Evolutionary conservation across 2,888 invertebrate species (phyloP), one percentile per base, ranked within the genome.

Genomic region (Meandrusa payeni): DNA sequence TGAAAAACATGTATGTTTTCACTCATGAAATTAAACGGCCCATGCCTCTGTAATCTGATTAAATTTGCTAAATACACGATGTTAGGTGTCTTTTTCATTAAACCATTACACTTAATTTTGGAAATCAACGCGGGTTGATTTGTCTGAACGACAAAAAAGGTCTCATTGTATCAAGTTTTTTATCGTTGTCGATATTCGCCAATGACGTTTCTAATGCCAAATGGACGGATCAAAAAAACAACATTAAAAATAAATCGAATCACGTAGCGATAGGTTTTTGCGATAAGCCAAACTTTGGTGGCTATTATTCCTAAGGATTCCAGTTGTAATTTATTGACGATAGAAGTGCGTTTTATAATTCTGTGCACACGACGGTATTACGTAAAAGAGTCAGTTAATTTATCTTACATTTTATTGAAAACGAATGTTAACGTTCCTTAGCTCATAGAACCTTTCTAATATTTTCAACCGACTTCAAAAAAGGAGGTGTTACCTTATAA

Each of bases 191-290:
- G 51, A 71, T 61, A 66, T 69, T 74, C 53, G 62, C 55, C 62
- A 56, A 58, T 64, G 54, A 57, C 61, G 66, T 74, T 71, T 69
- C 68, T 64, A 57, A 69, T 61, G 57, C 51, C 19, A 46, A 54
- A 52, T 55, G 45, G 47, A 49, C 43, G 29, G 41, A 29, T 32
- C 33, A n/a, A 32, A 73, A 75, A 75, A 76, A 74, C 62, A 47
- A 64, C 64, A 64, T 64, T 62, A 64, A 54, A 61, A 72, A 70
- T 69, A 74, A 80, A 83, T 82, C 69, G 76, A 82, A 76, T 79
- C 82, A 81, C 81, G 82, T 80, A 67, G 59, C 55, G 65, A 76
- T 81, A 69, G 66, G 64, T 71, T 79, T 69, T 71, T 66, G 57
- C 53, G 68, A 74, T 72, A 71, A 65, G 57, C 59, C 54, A 60